Base-by-base conservation (phyloP, 2,888 invertebrate species). In the Strigamia maritima region DNA sequence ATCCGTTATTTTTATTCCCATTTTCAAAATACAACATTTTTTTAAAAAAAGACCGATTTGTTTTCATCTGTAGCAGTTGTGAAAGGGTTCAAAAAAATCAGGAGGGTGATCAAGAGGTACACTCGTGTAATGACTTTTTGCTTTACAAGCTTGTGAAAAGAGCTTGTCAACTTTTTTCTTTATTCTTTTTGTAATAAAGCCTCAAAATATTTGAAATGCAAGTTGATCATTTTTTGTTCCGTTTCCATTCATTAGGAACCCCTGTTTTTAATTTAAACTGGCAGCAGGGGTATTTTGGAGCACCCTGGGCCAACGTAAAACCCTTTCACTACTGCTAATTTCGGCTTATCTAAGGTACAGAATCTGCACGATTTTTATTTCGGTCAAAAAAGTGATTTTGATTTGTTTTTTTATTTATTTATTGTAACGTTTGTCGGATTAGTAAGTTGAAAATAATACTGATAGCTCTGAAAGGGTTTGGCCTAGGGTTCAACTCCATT, bases 131-230 rank as follows among this genome's bases (percentile, higher is more conserved):
- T 75, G 75, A 75, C 28, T 28, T 40, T 44, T 65, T 78, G 78
- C 54, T 78, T 78, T 54, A 78, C 78, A 78, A 78, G 78, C 78
- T 78, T 54, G 78, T 78, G 65, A 78, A 31, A 78, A 60, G 40
- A 75, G 78, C 78, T 78, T 78, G 78, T 78, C 78, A 77, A 40
- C 40, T 77, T 77, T 77, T 78, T 78, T 78, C 78, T 78, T 78
- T 78, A 78, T 78, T 60, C 78, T 78, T 78, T 78, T 78, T 78
- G 78, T 78, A 78, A 78, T 78, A 78, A 78, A 78, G 78, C 78
- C 78, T 78, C 28, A 78, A 78, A 78, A 78, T 78, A 78, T 78
- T 78, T 77, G 78, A 78, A 78, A 54, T 65, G 54, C 49, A 44
- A 65, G 49, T 77, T 44, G 38, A 77, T 77, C 24, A 44, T 44